Conservation (phyloP, 2,888 invertebrate genomes). For the Conomelus anceps region DNA sequence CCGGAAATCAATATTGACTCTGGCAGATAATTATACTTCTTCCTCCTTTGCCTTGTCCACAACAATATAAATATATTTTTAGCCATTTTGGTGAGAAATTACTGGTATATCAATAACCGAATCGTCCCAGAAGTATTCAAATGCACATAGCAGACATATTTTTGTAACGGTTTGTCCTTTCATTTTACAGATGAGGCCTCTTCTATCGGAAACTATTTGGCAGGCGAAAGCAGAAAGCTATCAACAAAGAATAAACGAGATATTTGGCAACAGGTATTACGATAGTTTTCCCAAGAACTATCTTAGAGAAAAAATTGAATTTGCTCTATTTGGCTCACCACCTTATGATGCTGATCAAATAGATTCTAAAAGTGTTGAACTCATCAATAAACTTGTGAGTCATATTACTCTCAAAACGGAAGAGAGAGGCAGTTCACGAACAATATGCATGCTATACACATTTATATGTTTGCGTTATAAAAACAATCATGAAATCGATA, state of each 20-base stretch:
- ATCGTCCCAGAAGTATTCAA: not conserved
- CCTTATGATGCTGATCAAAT: not conserved
- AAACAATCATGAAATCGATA: constrained; percentile 16
- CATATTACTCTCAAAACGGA: not conserved
- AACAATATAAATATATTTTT: too few relatives aligned
- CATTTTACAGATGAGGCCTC: not conserved
- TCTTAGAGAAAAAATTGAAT: not conserved
- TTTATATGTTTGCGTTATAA: constrained; percentile 28
- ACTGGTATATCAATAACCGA: too few relatives aligned
- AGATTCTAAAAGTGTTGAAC: not conserved
- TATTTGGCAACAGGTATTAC: not conserved
- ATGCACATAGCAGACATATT: not conserved
- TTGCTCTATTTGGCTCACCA: not conserved
- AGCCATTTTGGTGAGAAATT: too few relatives aligned
- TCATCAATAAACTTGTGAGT: not conserved
- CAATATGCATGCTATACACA: not conserved
- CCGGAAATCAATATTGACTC: too few relatives aligned
- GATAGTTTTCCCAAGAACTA: not conserved
- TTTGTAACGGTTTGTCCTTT: not conserved
- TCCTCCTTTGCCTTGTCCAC: too few relatives aligned
- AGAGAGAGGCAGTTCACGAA: not conserved
- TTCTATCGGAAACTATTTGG: not conserved
- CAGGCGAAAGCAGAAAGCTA: not conserved
- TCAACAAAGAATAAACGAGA: not conserved
- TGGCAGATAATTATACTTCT: too few relatives aligned